phyloP scores from a whole-genome alignment of 2,888 invertebrate genomes.

The Camponotus fellah region DNA sequence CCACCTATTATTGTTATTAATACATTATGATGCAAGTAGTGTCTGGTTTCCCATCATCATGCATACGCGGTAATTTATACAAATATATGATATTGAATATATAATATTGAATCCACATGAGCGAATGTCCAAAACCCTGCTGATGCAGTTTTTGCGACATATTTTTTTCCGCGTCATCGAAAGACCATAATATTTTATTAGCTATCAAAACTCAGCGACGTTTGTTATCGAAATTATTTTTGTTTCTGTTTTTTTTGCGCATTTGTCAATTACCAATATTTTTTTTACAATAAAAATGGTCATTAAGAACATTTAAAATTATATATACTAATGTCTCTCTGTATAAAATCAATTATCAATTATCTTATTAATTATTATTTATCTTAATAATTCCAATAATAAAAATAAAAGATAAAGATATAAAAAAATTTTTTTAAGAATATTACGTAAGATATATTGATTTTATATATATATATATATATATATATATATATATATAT shows the following conservation, averaged over 20 bases:
- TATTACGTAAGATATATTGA: not conserved
- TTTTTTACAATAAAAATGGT: not conserved
- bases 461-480: not conserved
- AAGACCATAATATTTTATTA: conserved; percentile 33
- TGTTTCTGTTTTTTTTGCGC: not conserved
- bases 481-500: not conserved
- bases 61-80: conserved; percentile 10
- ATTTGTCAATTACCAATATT: conserved; percentile 6
- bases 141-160: conserved; percentile 19
- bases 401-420: not conserved
- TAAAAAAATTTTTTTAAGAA: conserved; percentile 9
- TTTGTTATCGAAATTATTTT: conserved; percentile 27
- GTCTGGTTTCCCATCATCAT: not conserved
- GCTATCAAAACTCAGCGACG: not conserved
- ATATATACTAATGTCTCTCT: not conserved
- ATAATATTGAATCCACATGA: not conserved
- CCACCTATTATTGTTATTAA: conserved; percentile 13
- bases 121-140: not conserved
- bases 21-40: not conserved
- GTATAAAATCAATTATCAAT: conserved; percentile 5
- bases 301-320: conserved; percentile 4
- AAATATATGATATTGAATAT: not conserved
- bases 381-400: conserved; percentile 5
- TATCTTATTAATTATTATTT: conserved; percentile 5
- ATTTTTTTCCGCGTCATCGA: conserved; percentile 19